These are phyloP conservation scores for Eristalis tenax DNA, from an alignment of 2,888 invertebrate species.

Conservation along the genomic window DNA sequence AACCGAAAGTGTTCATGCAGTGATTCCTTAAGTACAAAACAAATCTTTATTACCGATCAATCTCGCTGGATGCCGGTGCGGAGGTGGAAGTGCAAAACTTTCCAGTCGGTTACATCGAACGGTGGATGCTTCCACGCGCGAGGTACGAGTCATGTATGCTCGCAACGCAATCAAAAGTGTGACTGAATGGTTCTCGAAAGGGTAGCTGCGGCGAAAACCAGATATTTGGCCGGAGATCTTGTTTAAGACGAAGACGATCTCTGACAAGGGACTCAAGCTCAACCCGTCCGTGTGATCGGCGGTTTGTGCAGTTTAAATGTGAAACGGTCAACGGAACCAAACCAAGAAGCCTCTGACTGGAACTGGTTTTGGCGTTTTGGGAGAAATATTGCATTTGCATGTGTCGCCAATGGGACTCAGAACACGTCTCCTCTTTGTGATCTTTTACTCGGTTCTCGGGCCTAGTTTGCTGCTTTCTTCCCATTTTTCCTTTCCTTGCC, in stretches of 20 bases:
- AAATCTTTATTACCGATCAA: conserved; percentile 40
- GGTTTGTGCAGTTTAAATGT: neutral
- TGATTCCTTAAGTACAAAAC: conserved; percentile 12
- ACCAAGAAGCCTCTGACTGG: too few species aligned
- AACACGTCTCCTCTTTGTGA: too few species aligned
- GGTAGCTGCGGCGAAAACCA: neutral
- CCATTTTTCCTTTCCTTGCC: too few species aligned
- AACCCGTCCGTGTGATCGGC: neutral
- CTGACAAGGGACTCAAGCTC: neutral
- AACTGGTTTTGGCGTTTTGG: too few species aligned
- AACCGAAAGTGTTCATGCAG: conserved; percentile 20
- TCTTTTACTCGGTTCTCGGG: too few species aligned
- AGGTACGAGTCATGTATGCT: neutral
- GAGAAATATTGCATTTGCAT: too few species aligned
- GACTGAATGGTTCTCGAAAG: neutral
- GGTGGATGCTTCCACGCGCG: neutral
- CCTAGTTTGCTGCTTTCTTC: too few species aligned
- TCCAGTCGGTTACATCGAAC: neutral
- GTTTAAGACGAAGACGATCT: neutral
- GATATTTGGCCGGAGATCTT: neutral
- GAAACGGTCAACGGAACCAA: too few species aligned
- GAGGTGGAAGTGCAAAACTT: neutral
- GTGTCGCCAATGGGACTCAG: too few species aligned
- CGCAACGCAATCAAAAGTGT: neutral
- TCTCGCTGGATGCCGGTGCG: neutral